phyloP scores from a whole-genome alignment of 30 jellyfish, hydroid and myxozoan genomes.

The Phacellophora camtschatica region DNA sequence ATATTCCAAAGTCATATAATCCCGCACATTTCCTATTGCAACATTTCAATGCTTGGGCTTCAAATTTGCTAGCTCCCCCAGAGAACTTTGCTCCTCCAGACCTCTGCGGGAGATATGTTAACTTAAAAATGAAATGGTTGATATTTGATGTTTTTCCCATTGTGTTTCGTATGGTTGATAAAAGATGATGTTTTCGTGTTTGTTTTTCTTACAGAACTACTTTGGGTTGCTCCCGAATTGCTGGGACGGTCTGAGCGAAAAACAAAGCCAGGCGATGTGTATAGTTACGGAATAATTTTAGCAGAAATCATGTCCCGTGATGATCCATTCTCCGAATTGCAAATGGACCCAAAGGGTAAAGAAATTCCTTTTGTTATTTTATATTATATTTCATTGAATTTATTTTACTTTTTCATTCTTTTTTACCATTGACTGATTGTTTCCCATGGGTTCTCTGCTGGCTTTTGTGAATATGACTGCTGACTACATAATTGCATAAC shows the following conservation, averaged over 20 bases:
- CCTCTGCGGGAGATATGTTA: too few species aligned
- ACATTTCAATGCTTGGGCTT: too few species aligned
- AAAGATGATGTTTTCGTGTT: neutral
- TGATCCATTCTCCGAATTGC: conserved; percentile 87
- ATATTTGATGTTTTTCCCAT: neutral
- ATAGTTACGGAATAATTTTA: conserved; percentile 89
- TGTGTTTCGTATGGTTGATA: neutral
- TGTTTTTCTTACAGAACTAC: conserved; percentile 43
- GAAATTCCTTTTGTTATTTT: neutral
- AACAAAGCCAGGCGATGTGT: conserved; percentile 90
- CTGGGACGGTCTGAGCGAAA: conserved; percentile 61
- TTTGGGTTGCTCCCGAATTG: conserved; percentile 92
- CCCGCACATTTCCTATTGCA: too few species aligned
- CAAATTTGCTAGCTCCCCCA: too few species aligned
- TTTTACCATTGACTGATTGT: too few species aligned
- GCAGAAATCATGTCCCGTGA: conserved; percentile 83
- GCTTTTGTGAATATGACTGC: too few species aligned
- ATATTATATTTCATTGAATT: too few species aligned
- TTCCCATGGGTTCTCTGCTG: too few species aligned
- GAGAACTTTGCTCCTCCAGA: neutral
- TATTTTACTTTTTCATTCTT: too few species aligned
- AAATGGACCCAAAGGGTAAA: conserved; percentile 84
- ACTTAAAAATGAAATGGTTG: too few species aligned
- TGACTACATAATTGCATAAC: too few species aligned
- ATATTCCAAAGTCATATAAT: too few species aligned